phyloP scores from a whole-genome alignment of 2,888 invertebrate species.

The Hybos culiciformis region DNA sequence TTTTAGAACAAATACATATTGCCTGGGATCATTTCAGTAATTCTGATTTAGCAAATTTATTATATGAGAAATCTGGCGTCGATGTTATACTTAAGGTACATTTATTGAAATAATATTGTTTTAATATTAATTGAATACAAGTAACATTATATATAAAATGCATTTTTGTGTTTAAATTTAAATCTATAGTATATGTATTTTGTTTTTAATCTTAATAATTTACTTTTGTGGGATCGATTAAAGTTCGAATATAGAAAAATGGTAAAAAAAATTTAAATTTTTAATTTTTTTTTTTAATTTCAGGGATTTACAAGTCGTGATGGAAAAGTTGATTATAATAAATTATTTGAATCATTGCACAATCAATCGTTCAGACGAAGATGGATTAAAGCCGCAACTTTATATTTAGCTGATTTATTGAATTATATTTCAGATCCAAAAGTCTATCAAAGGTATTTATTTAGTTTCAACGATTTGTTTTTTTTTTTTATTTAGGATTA shows the following conservation, averaged over 20 bases:
- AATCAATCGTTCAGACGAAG: constrained; percentile 65
- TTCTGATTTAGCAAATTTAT: constrained; percentile 59
- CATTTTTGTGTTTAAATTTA: not conserved
- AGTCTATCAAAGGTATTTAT: constrained; percentile 60
- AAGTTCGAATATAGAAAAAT: no score
- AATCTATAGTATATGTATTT: not conserved
- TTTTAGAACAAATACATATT: constrained; percentile 53
- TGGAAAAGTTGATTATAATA: constrained; percentile 56
- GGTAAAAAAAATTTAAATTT: not conserved
- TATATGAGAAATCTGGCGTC: constrained; percentile 61
- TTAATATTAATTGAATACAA: not conserved
- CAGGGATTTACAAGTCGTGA: constrained; percentile 50
- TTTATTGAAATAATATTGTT: constrained; percentile 15
- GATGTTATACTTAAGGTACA: constrained; percentile 47
- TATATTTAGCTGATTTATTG: constrained; percentile 59
- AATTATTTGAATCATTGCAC: constrained; percentile 62
- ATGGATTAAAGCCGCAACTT: constrained; percentile 65
- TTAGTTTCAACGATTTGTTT: constrained; percentile 6
- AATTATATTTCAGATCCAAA: constrained; percentile 61
- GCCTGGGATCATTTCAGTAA: constrained; percentile 67
- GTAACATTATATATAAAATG: not conserved
- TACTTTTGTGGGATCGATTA: no score
- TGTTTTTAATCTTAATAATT: not conserved
- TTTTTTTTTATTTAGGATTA: constrained; percentile 6
- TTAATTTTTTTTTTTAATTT: constrained; percentile 3